phyloP scores from a whole-genome alignment of 2,113 vertebrate genomes.

The Oxyruncus cristatus region DNA sequence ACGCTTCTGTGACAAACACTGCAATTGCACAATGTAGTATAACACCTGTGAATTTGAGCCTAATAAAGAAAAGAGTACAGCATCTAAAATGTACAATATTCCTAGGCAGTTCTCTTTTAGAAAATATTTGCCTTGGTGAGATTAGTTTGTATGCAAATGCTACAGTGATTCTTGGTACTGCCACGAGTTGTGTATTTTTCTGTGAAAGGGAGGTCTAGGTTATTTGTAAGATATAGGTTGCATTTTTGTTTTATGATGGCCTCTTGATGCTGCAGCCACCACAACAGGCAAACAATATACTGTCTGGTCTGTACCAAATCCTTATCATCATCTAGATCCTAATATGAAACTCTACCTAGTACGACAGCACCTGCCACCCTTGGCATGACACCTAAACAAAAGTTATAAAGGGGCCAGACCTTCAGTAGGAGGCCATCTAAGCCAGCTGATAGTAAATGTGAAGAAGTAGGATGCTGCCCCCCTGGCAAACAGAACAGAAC shows the following conservation, averaged over 20 bases:
- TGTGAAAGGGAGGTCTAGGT: neutral
- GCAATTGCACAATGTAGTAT: neutral
- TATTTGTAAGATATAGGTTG: neutral
- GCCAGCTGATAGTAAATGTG: neutral
- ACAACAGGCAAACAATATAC: neutral
- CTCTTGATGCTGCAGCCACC: neutral
- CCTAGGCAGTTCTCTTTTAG: neutral
- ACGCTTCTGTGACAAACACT: neutral
- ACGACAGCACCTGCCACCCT: neutral
- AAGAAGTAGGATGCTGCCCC: neutral
- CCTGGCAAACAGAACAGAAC: neutral
- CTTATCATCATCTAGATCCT: neutral
- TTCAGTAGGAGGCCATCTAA: neutral
- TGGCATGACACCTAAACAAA: neutral
- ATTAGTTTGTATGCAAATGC: neutral
- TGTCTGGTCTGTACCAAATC: neutral
- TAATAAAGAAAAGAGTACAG: neutral
- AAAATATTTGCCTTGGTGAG: neutral
- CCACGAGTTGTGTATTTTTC: neutral
- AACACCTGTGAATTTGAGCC: neutral
- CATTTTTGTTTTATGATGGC: neutral
- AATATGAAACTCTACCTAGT: neutral
- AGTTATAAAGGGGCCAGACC: neutral
- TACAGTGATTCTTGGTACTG: neutral
- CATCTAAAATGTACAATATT: neutral